Conservation (phyloP, 2,113 vertebrate species). For the Scytalopus superciliaris region DNA sequence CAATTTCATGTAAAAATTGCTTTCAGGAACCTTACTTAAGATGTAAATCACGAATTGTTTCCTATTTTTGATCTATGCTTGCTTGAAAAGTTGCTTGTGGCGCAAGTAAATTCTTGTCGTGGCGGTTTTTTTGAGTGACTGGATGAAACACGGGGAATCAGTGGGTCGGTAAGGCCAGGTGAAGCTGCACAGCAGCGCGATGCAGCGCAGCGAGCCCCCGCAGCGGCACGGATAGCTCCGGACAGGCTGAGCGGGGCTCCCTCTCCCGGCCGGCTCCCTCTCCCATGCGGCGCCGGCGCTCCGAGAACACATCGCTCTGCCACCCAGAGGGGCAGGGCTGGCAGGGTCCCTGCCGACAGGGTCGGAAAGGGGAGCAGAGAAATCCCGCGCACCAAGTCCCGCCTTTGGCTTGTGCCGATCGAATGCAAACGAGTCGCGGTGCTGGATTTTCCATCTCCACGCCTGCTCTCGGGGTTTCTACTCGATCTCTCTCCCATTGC, state of each 20-base stretch:
- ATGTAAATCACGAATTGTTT: neutral
- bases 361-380: too few species aligned
- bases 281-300: too few species aligned
- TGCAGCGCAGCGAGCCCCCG: too few species aligned
- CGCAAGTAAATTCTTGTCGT: too few species aligned
- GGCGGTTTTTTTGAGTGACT: neutral
- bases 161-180: too few species aligned
- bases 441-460: neutral
- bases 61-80: neutral
- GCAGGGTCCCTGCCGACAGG: too few species aligned
- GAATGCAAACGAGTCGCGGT: accelerated
- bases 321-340: too few species aligned
- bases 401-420: accelerated
- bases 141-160: neutral
- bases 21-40: neutral
- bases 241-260: neutral
- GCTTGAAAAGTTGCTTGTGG: neutral
- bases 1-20: neutral
- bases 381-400: neutral
- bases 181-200: neutral
- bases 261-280: too few species aligned
- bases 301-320: too few species aligned
- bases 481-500: accelerated
- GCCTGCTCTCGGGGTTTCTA: accelerated
- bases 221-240: too few species aligned